Evolutionary conservation across 2,888 invertebrate genomes (phyloP).

Genomic region (Athripsodes cinereus): DNA sequence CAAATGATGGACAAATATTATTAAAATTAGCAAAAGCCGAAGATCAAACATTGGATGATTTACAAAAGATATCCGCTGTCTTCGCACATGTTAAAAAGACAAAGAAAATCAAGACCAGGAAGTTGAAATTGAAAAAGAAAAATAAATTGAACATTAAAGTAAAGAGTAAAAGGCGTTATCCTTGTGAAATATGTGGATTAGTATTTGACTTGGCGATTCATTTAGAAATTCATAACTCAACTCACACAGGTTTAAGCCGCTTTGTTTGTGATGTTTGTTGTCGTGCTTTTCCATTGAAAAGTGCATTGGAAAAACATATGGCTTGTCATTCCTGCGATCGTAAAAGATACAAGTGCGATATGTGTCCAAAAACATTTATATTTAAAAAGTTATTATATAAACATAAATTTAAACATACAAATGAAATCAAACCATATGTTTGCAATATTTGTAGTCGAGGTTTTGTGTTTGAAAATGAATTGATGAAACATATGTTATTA

Average conservation of each 20-base stretch:
- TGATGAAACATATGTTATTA: slow-evolving; percentile 29
- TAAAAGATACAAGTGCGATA: slow-evolving; percentile 39
- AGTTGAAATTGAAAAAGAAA: no score
- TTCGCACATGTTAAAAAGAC: no score
- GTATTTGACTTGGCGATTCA: neutral
- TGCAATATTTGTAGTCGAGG: neutral
- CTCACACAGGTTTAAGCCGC: neutral
- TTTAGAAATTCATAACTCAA: neutral
- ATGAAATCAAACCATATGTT: slow-evolving; percentile 23
- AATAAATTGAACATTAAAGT: no score
- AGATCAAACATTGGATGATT: no score
- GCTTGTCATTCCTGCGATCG: slow-evolving; percentile 1
- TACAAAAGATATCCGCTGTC: no score
- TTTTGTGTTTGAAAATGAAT: slow-evolving; percentile 7
- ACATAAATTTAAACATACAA: slow-evolving; percentile 46
- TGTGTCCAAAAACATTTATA: slow-evolving; percentile 43
- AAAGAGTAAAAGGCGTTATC: neutral
- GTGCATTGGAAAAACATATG: slow-evolving; percentile 3
- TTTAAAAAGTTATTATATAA: slow-evolving; percentile 40
- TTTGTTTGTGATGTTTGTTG: slow-evolving; percentile 3
- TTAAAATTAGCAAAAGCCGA: no score
- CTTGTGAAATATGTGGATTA: slow-evolving; percentile 7
- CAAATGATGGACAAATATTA: no score
- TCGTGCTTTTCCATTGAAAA: neutral
- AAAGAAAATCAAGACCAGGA: no score